These are phyloP conservation scores for Aphis gossypii DNA, from an alignment of 1,140 invertebrate genomes.

Conservation along the genomic window DNA sequence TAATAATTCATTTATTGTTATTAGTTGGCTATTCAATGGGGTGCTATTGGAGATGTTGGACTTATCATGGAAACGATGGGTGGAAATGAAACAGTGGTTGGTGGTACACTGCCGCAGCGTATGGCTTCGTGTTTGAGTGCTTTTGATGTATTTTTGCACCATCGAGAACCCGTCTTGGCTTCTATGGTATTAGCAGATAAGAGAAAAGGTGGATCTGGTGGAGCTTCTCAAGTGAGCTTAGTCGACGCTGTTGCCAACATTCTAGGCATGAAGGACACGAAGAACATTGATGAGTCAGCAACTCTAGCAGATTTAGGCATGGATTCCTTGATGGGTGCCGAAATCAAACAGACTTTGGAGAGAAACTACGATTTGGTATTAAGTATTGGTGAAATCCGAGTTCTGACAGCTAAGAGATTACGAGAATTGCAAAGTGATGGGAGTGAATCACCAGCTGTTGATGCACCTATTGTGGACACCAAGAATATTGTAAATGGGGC, in stretches of 20 bases:
- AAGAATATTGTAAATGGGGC: not conserved
- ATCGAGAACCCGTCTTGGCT: constrained; percentile 83
- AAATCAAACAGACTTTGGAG: constrained; percentile 96
- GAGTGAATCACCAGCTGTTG: not conserved
- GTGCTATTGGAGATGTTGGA: constrained; percentile 96
- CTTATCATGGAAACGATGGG: constrained; percentile 87
- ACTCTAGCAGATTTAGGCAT: constrained; percentile 92
- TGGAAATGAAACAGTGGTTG: constrained; percentile 86
- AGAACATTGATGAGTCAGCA: constrained; percentile 75
- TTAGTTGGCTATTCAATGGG: constrained; percentile 92
- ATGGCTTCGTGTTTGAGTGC: constrained; percentile 86
- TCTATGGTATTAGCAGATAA: constrained; percentile 82
- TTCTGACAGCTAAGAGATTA: constrained; percentile 78
- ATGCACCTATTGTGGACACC: not conserved
- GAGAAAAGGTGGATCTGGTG: constrained; percentile 66
- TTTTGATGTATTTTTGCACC: constrained; percentile 88
- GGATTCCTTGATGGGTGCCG: constrained; percentile 97
- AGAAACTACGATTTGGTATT: constrained; percentile 88
- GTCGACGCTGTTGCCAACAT: constrained; percentile 83
- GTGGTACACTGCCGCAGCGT: constrained; percentile 91
- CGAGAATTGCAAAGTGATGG: constrained; percentile 70
- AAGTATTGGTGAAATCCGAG: constrained; percentile 88
- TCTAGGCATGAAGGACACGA: constrained; percentile 82
- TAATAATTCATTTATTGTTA: not conserved
- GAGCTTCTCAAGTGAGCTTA: constrained; percentile 68